A percentile compares a stretch with the other conserved stretches of the same genome.
phyloP scores from a whole-genome alignment of 2,113 vertebrate species.

The Chlamydotis undulata region DNA sequence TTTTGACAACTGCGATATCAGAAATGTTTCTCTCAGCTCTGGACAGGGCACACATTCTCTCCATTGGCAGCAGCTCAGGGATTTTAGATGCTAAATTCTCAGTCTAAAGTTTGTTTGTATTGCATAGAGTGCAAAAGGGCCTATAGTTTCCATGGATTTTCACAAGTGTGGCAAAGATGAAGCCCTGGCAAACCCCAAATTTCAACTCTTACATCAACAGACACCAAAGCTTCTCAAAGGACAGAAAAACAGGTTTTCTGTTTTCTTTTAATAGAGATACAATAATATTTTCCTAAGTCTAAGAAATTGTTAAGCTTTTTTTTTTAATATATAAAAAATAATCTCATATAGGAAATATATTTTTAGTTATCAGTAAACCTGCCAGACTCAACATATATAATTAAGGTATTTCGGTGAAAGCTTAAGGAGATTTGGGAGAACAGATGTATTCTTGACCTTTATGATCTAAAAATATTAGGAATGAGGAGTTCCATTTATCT shows the following conservation, averaged over 20 bases:
- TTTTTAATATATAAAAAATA: neutral
- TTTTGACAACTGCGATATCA: neutral
- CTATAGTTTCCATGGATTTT: neutral
- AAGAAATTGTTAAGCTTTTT: neutral
- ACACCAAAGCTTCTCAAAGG: neutral
- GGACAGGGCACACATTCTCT: neutral
- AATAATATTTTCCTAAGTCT: neutral
- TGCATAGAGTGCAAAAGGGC: neutral
- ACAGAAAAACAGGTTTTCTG: neutral
- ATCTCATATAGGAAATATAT: neutral
- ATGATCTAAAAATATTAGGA: constrained; percentile 25
- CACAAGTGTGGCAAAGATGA: neutral
- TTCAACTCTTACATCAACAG: neutral
- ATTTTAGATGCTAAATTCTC: neutral
- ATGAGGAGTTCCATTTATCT: neutral
- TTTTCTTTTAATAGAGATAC: neutral
- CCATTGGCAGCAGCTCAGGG: neutral
- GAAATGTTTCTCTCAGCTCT: neutral
- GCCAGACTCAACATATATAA: neutral
- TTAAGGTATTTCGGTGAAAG: neutral
- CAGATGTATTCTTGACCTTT: neutral
- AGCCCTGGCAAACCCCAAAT: neutral
- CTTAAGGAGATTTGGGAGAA: neutral
- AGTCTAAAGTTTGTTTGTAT: neutral
- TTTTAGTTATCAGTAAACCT: neutral